These are phyloP conservation scores for Sapayoa aenigma DNA, from an alignment of 2,113 vertebrate genomes.

Conservation along the genomic window DNA sequence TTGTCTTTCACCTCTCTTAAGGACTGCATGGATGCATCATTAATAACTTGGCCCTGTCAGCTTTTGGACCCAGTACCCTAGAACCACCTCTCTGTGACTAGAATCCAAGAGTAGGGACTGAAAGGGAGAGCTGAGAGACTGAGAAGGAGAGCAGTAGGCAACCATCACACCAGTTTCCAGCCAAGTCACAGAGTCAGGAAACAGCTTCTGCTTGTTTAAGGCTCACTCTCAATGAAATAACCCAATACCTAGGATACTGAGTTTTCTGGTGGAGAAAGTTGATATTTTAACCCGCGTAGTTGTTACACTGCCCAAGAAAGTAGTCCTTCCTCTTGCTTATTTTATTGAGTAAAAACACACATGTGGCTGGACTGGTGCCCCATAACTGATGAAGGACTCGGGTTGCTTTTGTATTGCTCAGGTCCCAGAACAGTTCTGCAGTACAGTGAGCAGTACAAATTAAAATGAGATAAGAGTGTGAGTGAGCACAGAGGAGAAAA, in stretches of 20 bases:
- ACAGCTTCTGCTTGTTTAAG: background rate
- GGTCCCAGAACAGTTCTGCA: background rate
- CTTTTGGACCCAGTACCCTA: background rate
- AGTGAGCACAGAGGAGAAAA: background rate
- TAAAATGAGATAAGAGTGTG: background rate
- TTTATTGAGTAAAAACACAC: background rate
- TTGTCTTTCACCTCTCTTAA: background rate
- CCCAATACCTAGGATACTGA: background rate
- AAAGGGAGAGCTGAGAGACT: background rate
- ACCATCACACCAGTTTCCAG: background rate
- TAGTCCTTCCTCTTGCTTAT: background rate
- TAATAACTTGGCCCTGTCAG: background rate
- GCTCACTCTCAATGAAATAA: background rate
- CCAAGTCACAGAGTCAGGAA: background rate
- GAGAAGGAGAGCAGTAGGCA: background rate
- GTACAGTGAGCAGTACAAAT: background rate
- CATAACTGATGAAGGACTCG: background rate
- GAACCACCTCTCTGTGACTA: background rate
- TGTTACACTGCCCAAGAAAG: background rate
- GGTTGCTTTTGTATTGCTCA: background rate
- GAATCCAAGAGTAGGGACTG: background rate
- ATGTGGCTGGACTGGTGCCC: background rate
- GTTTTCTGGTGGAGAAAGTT: background rate
- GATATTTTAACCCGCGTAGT: background rate
- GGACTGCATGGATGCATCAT: rapidly evolving